phyloP scores from a whole-genome alignment of 2,113 vertebrate species.

The Raphicerus campestris region DNA sequence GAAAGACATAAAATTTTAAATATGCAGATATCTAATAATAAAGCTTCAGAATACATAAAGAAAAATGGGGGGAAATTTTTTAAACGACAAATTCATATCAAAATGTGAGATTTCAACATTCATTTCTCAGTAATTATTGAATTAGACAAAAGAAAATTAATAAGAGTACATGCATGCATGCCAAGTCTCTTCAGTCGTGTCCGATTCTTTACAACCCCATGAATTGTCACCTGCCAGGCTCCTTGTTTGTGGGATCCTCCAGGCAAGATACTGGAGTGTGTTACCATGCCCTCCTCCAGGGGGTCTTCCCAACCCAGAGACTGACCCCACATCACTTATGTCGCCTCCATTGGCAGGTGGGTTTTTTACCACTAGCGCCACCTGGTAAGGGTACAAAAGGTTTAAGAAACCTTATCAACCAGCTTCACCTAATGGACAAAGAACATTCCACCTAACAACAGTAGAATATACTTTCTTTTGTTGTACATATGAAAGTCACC shows the following conservation, averaged over 20 bases:
- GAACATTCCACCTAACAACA: not conserved
- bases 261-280: not conserved
- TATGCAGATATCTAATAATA: not conserved
- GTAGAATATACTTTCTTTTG: not conserved
- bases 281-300: not conserved
- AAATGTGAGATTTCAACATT: not conserved
- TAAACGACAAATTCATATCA: not conserved
- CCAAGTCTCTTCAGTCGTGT: not conserved
- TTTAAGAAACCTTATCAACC: not conserved
- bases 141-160: not conserved
- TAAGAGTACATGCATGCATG: not conserved
- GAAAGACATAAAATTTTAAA: not conserved
- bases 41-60: not conserved
- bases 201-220: not conserved
- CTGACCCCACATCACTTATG: not conserved
- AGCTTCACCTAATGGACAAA: not conserved
- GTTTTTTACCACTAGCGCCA: not conserved
- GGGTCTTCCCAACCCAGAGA: not conserved
- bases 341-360: not conserved
- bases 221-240: not conserved
- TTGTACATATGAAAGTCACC: not conserved
- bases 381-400: not conserved
- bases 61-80: not conserved
- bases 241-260: not conserved
- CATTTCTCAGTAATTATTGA: not conserved